Conservation (phyloP, 1,140 invertebrate genomes). For the Drosophila aff. region DNA sequence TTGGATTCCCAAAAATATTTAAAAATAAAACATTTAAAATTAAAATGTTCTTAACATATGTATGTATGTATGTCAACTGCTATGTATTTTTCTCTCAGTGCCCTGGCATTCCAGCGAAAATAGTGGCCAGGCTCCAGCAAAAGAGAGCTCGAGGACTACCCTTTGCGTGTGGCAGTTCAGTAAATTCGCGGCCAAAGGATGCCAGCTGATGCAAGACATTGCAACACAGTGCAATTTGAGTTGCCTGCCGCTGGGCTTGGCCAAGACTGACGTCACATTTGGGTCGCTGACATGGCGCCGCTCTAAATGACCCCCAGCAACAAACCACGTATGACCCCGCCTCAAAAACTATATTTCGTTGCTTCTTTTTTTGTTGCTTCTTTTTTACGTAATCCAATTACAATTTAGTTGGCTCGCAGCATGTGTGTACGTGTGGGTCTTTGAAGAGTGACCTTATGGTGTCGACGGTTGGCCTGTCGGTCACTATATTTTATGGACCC, state of each 20-base stretch:
- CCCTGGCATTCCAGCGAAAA: background rate
- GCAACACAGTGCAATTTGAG: constrained; percentile 54
- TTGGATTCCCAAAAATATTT: too few relatives aligned
- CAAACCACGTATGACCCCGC: constrained; percentile 8
- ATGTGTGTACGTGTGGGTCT: background rate
- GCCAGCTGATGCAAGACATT: constrained; percentile 37
- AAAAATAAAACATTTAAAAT: too few relatives aligned
- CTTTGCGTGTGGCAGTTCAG: constrained; percentile 11
- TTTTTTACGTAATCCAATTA: constrained; percentile 74
- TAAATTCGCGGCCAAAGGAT: constrained; percentile 17
- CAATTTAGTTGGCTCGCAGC: constrained; percentile 28
- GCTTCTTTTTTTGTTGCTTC: constrained; percentile 37
- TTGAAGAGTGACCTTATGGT: constrained; percentile 9
- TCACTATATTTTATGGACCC: constrained; percentile 29
- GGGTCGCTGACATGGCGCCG: constrained; percentile 24
- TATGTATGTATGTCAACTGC: too few relatives aligned
- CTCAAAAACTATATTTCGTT: constrained; percentile 15
- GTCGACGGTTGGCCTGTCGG: background rate
- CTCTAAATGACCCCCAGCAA: constrained; percentile 14
- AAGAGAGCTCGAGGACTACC: background rate
- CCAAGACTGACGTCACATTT: constrained; percentile 49
- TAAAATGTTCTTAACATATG: background rate
- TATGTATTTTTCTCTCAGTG: constrained; percentile 3
- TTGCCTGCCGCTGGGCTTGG: constrained; percentile 25
- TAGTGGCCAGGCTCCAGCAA: background rate